These are phyloP conservation scores for Rotaria magnacalcarata DNA, from an alignment of 2,888 invertebrate genomes.

Conservation along the genomic window DNA sequence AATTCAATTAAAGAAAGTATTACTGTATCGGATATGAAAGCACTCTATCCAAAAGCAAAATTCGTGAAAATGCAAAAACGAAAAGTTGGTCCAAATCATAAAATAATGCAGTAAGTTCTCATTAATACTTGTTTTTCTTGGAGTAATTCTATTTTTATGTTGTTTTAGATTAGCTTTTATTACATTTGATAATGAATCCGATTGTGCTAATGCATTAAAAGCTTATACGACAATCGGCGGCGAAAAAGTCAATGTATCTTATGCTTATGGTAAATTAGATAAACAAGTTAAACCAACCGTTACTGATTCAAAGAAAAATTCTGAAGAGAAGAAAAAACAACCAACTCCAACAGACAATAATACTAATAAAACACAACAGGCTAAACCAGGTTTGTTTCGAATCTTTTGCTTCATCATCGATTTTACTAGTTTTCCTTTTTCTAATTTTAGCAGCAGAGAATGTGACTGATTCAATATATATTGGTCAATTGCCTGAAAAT, in stretches of 20 bases:
- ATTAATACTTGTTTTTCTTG: neutral
- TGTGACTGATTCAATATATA: neutral
- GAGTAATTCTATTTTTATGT: neutral
- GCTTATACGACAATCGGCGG: neutral
- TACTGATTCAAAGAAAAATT: neutral
- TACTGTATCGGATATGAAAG: neutral
- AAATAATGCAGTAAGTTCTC: neutral
- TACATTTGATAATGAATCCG: neutral
- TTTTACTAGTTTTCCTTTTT: neutral
- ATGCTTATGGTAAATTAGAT: neutral
- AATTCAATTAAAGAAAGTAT: conserved; percentile 6
- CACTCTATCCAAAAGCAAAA: neutral
- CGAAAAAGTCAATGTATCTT: neutral
- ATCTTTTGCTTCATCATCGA: neutral
- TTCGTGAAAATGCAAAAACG: neutral
- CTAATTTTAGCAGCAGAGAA: neutral
- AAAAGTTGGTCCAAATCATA: conserved; percentile 13
- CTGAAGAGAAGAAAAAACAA: neutral
- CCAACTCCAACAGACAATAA: neutral
- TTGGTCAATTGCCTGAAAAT: conserved; percentile 15
- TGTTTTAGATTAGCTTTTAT: neutral
- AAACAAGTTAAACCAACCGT: neutral
- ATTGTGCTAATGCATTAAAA: neutral
- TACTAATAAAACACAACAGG: neutral
- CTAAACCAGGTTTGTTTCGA: neutral